Evolutionary conservation across 1,140 invertebrate species (phyloP).

Genomic region (Drosophila kikkawai): DNA sequence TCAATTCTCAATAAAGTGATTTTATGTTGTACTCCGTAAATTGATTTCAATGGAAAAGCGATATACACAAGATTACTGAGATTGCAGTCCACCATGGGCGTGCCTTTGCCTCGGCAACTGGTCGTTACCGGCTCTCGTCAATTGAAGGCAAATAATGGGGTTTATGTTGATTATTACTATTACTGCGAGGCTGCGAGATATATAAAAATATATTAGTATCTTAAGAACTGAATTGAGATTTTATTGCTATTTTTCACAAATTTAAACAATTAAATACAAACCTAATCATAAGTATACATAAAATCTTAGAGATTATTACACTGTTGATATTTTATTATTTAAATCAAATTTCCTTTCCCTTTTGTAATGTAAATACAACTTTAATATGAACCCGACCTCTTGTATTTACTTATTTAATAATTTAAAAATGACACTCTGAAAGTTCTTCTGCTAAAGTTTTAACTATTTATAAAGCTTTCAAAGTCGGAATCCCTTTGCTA

Average conservation of each 20-base stretch:
- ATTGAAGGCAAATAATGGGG: neutral
- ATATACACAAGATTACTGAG: conserved; percentile 33
- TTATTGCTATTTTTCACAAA: too few species aligned
- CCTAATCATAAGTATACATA: neutral
- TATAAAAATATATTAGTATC: neutral
- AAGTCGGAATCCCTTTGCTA: neutral
- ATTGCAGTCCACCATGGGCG: conserved; percentile 19
- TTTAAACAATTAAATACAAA: neutral
- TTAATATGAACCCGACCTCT: neutral
- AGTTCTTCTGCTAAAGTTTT: neutral
- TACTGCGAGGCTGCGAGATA: neutral
- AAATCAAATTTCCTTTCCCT: neutral
- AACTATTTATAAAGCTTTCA: neutral
- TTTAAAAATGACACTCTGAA: neutral
- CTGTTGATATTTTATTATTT: neutral
- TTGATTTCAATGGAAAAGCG: conserved; percentile 40
- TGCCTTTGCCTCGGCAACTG: conserved; percentile 12
- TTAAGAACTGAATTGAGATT: neutral
- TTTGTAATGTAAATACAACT: neutral
- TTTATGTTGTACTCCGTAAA: conserved; percentile 35
- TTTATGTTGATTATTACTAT: conserved; percentile 15
- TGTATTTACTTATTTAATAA: neutral
- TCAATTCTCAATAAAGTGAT: conserved; percentile 33
- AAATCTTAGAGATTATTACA: too few species aligned
- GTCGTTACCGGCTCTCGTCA: neutral